Percentiles rank a stretch among this genome's conserved stretches.
These are phyloP conservation scores for Panurus biarmicus DNA, from an alignment of 2,113 vertebrate genomes.

Conservation along the genomic window DNA sequence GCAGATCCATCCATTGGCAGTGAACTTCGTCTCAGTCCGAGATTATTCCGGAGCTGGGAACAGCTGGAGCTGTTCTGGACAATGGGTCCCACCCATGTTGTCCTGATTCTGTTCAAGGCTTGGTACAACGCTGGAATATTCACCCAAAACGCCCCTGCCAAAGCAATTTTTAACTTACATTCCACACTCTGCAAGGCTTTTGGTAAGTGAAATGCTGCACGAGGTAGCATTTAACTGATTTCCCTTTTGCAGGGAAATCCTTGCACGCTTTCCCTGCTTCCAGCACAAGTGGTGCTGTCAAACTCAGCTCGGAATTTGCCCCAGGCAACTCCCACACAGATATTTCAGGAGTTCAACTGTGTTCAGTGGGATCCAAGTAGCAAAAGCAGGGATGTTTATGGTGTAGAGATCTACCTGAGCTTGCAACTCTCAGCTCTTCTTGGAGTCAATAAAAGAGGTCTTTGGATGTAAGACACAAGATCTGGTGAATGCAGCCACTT, in stretches of 20 bases:
- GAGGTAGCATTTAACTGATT: accelerated
- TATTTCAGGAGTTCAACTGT: neutral
- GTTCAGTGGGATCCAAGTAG: neutral
- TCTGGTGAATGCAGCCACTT: neutral
- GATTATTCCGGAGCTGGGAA: neutral
- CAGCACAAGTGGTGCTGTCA: accelerated
- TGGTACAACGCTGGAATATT: neutral
- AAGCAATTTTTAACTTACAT: neutral
- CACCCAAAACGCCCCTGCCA: neutral
- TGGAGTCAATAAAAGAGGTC: neutral
- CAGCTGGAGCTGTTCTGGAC: neutral
- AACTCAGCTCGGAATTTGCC: neutral
- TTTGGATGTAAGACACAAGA: neutral
- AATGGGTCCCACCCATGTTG: neutral
- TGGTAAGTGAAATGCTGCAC: neutral
- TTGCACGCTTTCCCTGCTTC: neutral
- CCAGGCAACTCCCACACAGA: neutral
- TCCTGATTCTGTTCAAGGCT: neutral
- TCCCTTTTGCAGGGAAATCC: neutral
- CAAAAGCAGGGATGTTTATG: neutral
- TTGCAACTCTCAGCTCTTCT: neutral
- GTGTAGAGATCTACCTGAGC: neutral
- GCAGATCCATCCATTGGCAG: neutral
- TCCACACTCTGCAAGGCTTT: neutral
- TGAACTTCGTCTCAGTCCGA: neutral